These are phyloP conservation scores for Mermis nigrescens DNA, from an alignment of 2,888 invertebrate genomes.

Conservation along the genomic window DNA sequence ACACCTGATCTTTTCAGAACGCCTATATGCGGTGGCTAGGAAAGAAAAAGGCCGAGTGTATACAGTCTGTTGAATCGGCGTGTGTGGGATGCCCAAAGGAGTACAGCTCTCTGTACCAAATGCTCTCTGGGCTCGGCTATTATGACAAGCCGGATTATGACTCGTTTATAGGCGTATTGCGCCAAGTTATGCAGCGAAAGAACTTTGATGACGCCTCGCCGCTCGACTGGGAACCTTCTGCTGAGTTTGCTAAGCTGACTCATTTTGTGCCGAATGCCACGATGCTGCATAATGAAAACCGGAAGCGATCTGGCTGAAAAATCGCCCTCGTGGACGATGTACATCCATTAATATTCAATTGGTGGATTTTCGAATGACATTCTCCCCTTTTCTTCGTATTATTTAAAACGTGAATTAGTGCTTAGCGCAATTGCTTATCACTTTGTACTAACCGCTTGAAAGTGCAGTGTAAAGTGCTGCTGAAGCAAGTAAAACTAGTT, in stretches of 20 bases:
- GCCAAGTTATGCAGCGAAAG: background rate
- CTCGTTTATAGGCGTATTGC: background rate
- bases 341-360: too few relatives aligned
- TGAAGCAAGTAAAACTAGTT: too few relatives aligned
- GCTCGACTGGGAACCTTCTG: background rate
- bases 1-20: background rate
- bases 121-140: background rate
- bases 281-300: background rate
- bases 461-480: too few relatives aligned
- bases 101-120: background rate
- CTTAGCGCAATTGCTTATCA: too few relatives aligned
- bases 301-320: background rate
- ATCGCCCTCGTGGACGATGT: too few relatives aligned
- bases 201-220: background rate
- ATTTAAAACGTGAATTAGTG: too few relatives aligned
- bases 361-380: too few relatives aligned
- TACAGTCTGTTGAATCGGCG: background rate
- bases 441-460: too few relatives aligned
- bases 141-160: background rate
- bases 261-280: background rate
- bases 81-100: background rate
- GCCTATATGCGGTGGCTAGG: background rate
- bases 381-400: too few relatives aligned
- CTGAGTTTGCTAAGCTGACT: background rate
- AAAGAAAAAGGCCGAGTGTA: background rate